phyloP scores from a whole-genome alignment of 2,888 invertebrate genomes.

The Falcaria lacertinaria region DNA sequence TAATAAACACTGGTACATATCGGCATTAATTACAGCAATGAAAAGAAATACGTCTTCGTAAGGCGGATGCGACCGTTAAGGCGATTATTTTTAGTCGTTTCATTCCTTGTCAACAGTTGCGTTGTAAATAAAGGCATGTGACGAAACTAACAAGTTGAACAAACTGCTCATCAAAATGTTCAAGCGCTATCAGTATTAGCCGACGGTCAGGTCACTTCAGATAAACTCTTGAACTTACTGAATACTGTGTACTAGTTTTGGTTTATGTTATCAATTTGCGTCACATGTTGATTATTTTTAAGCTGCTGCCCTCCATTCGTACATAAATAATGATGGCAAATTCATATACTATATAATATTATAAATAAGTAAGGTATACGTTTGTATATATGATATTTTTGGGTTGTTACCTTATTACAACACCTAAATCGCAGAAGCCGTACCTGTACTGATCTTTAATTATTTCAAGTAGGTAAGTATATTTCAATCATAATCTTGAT shows the following conservation, averaged over 20 bases:
- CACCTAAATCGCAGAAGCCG: too few species aligned
- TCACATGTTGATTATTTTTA: slow-evolving; percentile 51
- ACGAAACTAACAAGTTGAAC: slow-evolving; percentile 64
- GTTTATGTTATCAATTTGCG: slow-evolving; percentile 70
- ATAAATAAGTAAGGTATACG: too few species aligned
- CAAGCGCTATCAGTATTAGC: slow-evolving; percentile 42
- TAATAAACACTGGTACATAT: slow-evolving; percentile 16
- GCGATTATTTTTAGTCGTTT: slow-evolving; percentile 43
- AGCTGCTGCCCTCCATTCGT: slow-evolving; percentile 19
- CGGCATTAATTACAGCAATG: slow-evolving; percentile 31
- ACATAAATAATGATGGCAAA: neutral
- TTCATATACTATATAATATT: too few species aligned
- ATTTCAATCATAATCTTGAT: too few species aligned
- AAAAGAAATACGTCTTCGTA: slow-evolving; percentile 34
- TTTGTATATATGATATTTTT: too few species aligned
- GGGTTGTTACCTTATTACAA: too few species aligned
- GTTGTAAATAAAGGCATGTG: slow-evolving; percentile 55
- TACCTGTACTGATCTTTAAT: too few species aligned
- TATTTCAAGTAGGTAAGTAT: too few species aligned
- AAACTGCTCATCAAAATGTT: slow-evolving; percentile 57
- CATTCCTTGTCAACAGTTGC: slow-evolving; percentile 41
- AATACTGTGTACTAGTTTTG: slow-evolving; percentile 69
- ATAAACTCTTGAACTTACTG: slow-evolving; percentile 57
- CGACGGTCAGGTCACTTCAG: slow-evolving; percentile 42
- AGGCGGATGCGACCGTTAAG: slow-evolving; percentile 44